Evolutionary conservation across 2,888 invertebrate species (phyloP), one percentile per base, ranked within the genome.

Genomic region (Ophonus ardosiacus): DNA sequence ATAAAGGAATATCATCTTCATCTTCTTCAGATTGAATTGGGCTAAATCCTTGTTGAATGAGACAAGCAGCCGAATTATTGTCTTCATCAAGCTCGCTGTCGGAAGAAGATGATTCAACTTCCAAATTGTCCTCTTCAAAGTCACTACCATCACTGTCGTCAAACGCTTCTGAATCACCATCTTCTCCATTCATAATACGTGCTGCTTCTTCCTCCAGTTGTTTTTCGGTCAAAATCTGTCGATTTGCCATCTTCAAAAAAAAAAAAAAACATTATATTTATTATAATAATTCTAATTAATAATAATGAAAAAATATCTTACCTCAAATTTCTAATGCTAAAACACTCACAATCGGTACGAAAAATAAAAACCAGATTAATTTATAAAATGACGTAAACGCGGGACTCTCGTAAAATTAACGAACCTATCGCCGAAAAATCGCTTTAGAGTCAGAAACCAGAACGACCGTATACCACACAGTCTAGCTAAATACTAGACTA

Each of bases 161-260:
- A 57, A 56, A 15, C 17, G 51, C 31, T 68, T 81, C 68, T 81
- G 13, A 17, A 68, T 65, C 68, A 81, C 15, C 38, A 38, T 81
- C 81, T 81, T 81, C 81, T 68, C 40, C 81, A 61, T 65, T 61
- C 81, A 81, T 81, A 31, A 81, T 21, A 61, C 63, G 59, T 61
- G 59, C 24, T 63, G 18, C 81, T 63, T 81, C 63, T n/a, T 59
- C 81, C 63, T 81, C 81, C 63, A 81, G 63, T 81, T 81, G n/a
- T 21, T 24, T 81, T 65, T 81, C 24, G 59, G 81, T 61, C 63
- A 63, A 81, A 63, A 63, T 63, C 24, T 63, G 43, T 63, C 63
- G 63, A 63, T 63, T 63, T 63, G 63, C 10, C 63, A 63, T 63
- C 63, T 63, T 63, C 18, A 63, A 63, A 63, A n/a, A 63, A 21